Evolutionary conservation across 2,797 vertebrate genomes (phyloP).

Genomic region (Nannoperca obscura): DNA sequence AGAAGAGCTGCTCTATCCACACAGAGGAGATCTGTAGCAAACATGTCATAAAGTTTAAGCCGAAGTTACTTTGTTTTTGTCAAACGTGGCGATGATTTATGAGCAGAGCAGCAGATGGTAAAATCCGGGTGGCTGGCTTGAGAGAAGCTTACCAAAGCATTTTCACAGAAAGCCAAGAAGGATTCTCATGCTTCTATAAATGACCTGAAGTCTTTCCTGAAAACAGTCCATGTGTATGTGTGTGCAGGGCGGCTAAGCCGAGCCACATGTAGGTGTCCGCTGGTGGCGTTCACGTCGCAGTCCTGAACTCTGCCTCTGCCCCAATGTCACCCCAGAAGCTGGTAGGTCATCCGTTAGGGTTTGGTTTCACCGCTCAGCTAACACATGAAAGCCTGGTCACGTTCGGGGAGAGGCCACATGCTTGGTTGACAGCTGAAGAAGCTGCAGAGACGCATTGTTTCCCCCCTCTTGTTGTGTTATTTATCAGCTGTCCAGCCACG

Average conservation of each 20-base stretch:
- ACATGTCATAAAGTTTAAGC: constrained; percentile 46
- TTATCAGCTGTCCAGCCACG: constrained; percentile 6
- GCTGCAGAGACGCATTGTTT: neutral
- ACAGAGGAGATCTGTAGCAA: constrained; percentile 46
- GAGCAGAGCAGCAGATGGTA: constrained; percentile 51
- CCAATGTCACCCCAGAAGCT: constrained; percentile 53
- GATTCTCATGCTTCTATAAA: constrained; percentile 58
- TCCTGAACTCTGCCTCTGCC: constrained; percentile 55
- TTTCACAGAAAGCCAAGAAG: constrained; percentile 51
- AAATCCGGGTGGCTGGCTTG: constrained; percentile 45
- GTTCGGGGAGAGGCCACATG: constrained; percentile 37
- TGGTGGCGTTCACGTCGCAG: constrained; percentile 49
- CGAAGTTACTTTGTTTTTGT: constrained; percentile 14
- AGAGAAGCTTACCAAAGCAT: constrained; percentile 46
- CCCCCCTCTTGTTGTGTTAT: constrained; percentile 17
- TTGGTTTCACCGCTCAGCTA: constrained; percentile 48
- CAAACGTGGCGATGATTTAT: constrained; percentile 48
- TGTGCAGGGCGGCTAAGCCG: constrained; percentile 43
- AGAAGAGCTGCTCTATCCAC: constrained; percentile 35
- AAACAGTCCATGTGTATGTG: constrained; percentile 27
- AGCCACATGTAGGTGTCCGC: constrained; percentile 71
- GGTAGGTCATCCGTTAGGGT: constrained; percentile 56
- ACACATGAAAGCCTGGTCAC: constrained; percentile 44
- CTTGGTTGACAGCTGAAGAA: constrained; percentile 41
- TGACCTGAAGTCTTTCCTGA: constrained; percentile 34